Evolutionary conservation across 2,888 invertebrate genomes (phyloP).

Genomic region (Microplitis deprimator): DNA sequence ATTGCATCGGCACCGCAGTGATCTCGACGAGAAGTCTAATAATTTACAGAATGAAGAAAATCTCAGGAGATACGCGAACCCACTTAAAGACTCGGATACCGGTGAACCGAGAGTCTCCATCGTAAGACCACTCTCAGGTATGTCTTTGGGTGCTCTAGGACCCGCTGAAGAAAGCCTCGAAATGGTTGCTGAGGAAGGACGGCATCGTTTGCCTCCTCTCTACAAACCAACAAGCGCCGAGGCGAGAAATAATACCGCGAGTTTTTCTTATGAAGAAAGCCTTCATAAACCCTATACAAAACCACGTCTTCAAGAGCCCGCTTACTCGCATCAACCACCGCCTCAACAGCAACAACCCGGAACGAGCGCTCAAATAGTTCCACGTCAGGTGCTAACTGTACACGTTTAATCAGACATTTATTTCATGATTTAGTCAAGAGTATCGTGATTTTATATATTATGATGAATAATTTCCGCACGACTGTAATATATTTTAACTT

Average conservation of each 20-base stretch:
- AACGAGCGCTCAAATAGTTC: slow-evolving; percentile 63
- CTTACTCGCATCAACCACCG: slow-evolving; percentile 60
- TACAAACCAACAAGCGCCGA: slow-evolving; percentile 90
- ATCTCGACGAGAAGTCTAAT: slow-evolving; percentile 85
- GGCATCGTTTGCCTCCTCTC: slow-evolving; percentile 74
- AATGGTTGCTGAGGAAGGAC: slow-evolving; percentile 75
- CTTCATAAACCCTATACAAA: slow-evolving; percentile 69
- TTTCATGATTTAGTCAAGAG: slow-evolving; percentile 11
- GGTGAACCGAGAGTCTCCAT: slow-evolving; percentile 74
- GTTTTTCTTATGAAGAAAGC: slow-evolving; percentile 70
- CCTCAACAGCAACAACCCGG: slow-evolving; percentile 54
- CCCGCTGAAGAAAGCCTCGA: slow-evolving; percentile 77
- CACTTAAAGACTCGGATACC: slow-evolving; percentile 78
- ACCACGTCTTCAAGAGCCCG: slow-evolving; percentile 66
- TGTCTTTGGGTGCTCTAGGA: slow-evolving; percentile 71
- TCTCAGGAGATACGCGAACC: slow-evolving; percentile 86
- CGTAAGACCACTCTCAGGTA: slow-evolving; percentile 71
- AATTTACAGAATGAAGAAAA: slow-evolving; percentile 94
- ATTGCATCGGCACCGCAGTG: slow-evolving; percentile 77
- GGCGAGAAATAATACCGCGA: slow-evolving; percentile 87
- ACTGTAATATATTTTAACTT: slow-evolving; percentile 15
- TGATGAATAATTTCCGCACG: background rate
- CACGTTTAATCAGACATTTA: slow-evolving; percentile 60
- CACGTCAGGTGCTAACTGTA: slow-evolving; percentile 69
- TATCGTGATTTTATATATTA: slow-evolving; percentile 17